Conservation (phyloP, 2,797 vertebrate genomes). For the Astyanax mexicanus region DNA sequence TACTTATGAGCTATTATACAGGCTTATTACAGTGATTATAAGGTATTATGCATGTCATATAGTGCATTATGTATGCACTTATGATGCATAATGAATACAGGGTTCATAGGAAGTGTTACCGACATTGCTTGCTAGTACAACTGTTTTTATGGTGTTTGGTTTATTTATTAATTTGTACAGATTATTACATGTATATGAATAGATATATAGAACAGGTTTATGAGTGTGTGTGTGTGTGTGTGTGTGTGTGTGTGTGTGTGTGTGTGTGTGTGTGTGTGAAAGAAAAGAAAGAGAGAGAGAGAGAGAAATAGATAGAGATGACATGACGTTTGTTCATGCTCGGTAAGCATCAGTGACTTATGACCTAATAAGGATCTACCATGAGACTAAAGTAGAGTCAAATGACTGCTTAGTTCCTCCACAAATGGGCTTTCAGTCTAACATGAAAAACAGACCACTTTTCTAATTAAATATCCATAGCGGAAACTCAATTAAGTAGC, state of each 20-base stretch:
- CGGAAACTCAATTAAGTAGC: slow-evolving; percentile 52
- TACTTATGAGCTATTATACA: no score
- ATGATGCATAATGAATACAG: no score
- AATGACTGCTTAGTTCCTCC: neutral
- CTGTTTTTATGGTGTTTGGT: no score
- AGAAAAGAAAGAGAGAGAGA: neutral
- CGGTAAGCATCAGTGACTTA: neutral
- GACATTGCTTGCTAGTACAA: no score
- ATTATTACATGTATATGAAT: no score
- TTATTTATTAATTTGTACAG: no score
- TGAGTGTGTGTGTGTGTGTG: neutral
- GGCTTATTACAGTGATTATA: no score
- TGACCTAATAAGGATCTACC: neutral
- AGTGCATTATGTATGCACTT: no score
- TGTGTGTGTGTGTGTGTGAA: neutral
- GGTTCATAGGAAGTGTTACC: no score
- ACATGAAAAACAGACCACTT: slow-evolving; percentile 25
- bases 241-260: no score
- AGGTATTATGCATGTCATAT: no score
- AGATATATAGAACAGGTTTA: no score
- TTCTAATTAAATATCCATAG: slow-evolving; percentile 64
- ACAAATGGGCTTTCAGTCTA: slow-evolving; percentile 15
- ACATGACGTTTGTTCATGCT: neutral
- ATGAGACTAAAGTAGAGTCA: neutral
- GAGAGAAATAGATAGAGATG: neutral